Evolutionary conservation across 2,888 invertebrate genomes (phyloP).

Genomic region (Chouioia cunea): DNA sequence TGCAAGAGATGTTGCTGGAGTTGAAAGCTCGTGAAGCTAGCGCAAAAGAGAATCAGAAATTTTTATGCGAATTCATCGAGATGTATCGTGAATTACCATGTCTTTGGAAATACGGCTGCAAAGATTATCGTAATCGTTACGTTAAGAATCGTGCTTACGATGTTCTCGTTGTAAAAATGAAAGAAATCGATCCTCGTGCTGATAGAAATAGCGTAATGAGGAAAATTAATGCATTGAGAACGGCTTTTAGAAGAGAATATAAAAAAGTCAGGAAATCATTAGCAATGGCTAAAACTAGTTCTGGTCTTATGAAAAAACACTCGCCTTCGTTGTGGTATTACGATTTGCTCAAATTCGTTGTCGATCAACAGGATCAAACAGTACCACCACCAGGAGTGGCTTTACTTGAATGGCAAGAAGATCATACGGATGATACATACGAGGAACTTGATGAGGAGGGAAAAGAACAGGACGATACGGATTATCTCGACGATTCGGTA

Average conservation of each 20-base stretch:
- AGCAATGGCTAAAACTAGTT: not conserved
- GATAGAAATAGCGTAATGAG: constrained; percentile 49
- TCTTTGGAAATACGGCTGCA: constrained; percentile 51
- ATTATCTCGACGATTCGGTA: constrained; percentile 35
- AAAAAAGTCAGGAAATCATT: constrained; percentile 45
- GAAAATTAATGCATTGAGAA: constrained; percentile 51
- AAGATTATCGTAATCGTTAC: constrained; percentile 48
- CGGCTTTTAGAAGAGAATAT: constrained; percentile 51
- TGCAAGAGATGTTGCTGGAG: constrained; percentile 25
- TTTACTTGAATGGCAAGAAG: not conserved
- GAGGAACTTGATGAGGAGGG: not conserved
- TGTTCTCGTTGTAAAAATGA: constrained; percentile 47
- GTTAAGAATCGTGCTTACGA: constrained; percentile 48
- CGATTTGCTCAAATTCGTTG: constrained; percentile 51
- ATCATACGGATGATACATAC: too few relatives aligned
- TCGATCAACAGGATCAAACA: constrained; percentile 47
- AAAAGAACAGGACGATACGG: constrained; percentile 5
- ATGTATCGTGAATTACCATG: constrained; percentile 48
- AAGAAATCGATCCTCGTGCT: constrained; percentile 48
- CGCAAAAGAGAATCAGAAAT: constrained; percentile 45
- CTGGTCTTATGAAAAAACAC: constrained; percentile 35
- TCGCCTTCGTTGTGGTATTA: constrained; percentile 51
- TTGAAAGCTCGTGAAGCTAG: not conserved
- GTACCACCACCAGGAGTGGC: not conserved
- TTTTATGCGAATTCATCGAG: constrained; percentile 50